Base-by-base conservation (phyloP, 2,888 invertebrate genomes). In the Amblyjoppa fuscipennis region DNA sequence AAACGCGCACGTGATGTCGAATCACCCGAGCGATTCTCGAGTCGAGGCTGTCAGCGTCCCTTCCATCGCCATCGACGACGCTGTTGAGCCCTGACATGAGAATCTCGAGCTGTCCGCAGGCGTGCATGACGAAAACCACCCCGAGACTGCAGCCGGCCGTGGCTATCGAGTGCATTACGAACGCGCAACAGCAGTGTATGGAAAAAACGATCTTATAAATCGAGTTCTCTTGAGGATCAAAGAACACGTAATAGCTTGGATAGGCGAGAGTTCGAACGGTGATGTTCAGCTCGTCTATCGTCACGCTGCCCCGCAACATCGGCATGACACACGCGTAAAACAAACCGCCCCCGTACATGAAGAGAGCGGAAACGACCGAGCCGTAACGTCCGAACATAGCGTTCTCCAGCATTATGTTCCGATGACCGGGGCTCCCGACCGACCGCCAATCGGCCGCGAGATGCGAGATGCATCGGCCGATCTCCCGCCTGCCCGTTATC, bases 171-270 rank as follows among this genome's bases (percentile, higher is more conserved):
- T 89, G 89, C 75, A 89, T 88, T 3, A 92, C 81, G 49, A 90
- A 87, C 6, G 90, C 90, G 31, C 87, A 88, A 0, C 90, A 70
- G 70, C 87, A 88, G 3, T 93, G 92, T 7, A 89, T 41, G 0
- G 71, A n/a, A 13, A 90, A 90, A 3, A 92, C 75, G 0, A 92
- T 85, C 38, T 91, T 90, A 76, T 91, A 92, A 7, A 82, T 45
- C 0, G 90, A 91, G 16, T 81, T 88, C 13, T 61, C 77, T 61
- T 89, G 87, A 0, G 87, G 83, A 71, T 92, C 86, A 45, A 90
- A 90, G 4, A 91, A 71, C 3, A 85, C 71, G 34, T 90, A 90
- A 51, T 91, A 90, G 38, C 89, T 85, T 0, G 91, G 88, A 16
- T 87, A 90, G 0, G 91, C 85, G 0, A 92, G 66, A 0, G 87